Conservation (phyloP, 2,797 vertebrate species). For the Micrastur ruficollis region DNA sequence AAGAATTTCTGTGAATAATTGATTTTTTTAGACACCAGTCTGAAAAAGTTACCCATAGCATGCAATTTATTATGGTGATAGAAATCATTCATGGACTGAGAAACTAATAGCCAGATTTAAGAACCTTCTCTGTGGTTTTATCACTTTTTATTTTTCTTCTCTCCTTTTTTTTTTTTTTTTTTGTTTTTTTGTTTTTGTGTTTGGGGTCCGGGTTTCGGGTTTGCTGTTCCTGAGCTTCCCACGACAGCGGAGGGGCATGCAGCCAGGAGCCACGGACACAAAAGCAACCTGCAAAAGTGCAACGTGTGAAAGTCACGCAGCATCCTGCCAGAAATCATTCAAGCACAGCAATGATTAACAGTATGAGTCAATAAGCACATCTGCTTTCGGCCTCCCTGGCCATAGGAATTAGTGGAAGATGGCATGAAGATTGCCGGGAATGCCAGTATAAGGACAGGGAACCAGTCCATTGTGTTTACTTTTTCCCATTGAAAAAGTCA, state of each 20-base stretch:
- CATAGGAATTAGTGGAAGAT: not conserved
- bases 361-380: not conserved
- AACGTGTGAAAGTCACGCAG: fast-evolving
- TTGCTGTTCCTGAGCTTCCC: not conserved
- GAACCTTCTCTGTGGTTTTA: not conserved
- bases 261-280: not conserved
- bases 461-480: not conserved
- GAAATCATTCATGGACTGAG: not conserved
- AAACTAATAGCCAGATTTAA: not conserved
- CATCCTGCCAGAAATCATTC: not conserved
- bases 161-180: not conserved
- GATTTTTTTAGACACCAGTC: conserved; percentile 5
- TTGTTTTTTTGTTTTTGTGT: not conserved
- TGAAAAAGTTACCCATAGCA: not conserved
- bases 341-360: not conserved
- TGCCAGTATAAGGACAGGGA: not conserved
- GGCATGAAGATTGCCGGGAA: not conserved
- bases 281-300: not conserved
- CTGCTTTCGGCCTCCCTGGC: not conserved
- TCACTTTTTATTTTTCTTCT: not conserved
- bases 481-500: not conserved
- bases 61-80: not conserved
- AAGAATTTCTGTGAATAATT: conserved; percentile 33
- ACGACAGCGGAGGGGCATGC: not conserved
- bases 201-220: not conserved